phyloP scores from a whole-genome alignment of 2,888 invertebrate species.

The Chouioia cunea region DNA sequence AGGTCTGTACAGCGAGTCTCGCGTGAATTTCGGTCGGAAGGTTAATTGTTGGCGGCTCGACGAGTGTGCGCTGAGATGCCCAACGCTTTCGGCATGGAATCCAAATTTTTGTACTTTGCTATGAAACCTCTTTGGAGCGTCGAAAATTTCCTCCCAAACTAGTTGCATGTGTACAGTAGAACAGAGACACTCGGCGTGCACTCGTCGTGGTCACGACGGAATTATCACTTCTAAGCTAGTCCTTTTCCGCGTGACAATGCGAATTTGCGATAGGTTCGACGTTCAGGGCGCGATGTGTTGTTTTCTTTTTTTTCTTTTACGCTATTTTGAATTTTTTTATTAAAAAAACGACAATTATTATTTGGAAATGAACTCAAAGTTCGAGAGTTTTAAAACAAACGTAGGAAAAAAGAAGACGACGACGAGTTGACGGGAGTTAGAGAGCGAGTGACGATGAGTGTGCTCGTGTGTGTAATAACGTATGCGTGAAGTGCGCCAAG shows the following conservation, averaged over 20 bases:
- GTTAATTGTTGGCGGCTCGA: constrained; percentile 23
- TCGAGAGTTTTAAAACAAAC: constrained; percentile 45
- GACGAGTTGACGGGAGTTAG: constrained; percentile 17
- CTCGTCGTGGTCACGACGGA: constrained; percentile 4
- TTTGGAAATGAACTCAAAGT: constrained; percentile 46
- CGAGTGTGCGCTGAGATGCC: not conserved
- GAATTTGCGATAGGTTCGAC: constrained; percentile 50
- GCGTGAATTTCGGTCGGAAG: constrained; percentile 22
- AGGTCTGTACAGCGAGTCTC: constrained; percentile 5
- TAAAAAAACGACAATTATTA: constrained; percentile 24
- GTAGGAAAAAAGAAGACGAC: constrained; percentile 38
- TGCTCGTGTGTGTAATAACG: constrained; percentile 53
- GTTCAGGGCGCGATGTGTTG: constrained; percentile 48
- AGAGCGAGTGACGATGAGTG: constrained; percentile 47
- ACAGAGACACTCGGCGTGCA: not conserved
- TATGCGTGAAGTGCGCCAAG: constrained; percentile 61
- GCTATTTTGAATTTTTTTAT: constrained; percentile 10
- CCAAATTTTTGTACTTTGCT: constrained; percentile 7
- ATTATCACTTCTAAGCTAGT: constrained; percentile 32
- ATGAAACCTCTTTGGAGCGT: no score
- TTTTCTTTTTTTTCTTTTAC: constrained; percentile 35
- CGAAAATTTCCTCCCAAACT: no score
- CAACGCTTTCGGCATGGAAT: no score
- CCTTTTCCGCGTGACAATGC: constrained; percentile 44
- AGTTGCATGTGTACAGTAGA: not conserved